phyloP scores from a whole-genome alignment of 92 coral and sea anemone species.

The Galaxea fascicularis region DNA sequence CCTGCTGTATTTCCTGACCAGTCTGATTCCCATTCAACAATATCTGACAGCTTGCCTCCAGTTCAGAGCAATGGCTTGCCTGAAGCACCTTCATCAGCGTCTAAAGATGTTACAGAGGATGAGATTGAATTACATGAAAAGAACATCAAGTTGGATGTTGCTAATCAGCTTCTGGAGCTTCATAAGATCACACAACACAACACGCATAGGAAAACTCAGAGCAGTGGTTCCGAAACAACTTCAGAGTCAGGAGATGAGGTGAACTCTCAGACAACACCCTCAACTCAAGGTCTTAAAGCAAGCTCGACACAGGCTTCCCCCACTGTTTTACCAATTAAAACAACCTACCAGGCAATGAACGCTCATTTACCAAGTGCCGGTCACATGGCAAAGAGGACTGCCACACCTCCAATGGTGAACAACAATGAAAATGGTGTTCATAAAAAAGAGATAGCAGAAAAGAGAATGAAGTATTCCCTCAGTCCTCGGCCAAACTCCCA shows the following conservation, averaged over 20 bases:
- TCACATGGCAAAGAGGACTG: background rate
- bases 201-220: background rate
- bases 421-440: background rate
- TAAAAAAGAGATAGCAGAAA: background rate
- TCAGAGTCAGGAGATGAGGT: slow-evolving; percentile 37
- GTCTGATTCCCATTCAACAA: background rate
- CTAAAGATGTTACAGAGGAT: background rate
- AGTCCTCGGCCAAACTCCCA: slow-evolving; percentile 19
- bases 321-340: background rate
- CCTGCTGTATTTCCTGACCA: slow-evolving; percentile 41
- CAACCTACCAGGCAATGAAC: background rate
- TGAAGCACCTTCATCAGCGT: background rate
- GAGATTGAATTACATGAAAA: slow-evolving; percentile 24
- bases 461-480: background rate
- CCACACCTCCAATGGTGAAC: background rate
- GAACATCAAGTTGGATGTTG: slow-evolving; percentile 38
- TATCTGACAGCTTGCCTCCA: background rate
- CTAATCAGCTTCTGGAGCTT: slow-evolving; percentile 51
- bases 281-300: slow-evolving; percentile 9
- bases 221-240: slow-evolving; percentile 42
- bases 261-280: slow-evolving; percentile 14
- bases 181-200: slow-evolving; percentile 34
- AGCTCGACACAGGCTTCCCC: slow-evolving; percentile 22
- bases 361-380: background rate
- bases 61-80: background rate